Conservation (phyloP, 2,113 vertebrate genomes). For the Neotoma lepida region DNA sequence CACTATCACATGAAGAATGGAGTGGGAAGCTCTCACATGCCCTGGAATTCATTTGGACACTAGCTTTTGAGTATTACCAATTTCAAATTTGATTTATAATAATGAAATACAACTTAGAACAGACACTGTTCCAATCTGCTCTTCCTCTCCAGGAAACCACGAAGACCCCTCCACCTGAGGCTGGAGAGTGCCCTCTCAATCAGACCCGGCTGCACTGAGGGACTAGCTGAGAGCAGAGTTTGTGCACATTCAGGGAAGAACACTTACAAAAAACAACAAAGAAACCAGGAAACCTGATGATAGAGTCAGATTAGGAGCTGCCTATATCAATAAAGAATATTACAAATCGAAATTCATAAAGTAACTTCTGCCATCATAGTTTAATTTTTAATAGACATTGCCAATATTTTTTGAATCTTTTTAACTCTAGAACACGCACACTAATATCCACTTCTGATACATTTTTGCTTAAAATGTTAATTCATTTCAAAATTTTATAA, state of each 20-base stretch:
- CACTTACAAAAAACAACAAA: not conserved
- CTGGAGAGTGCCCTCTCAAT: not conserved
- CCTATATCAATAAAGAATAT: not conserved
- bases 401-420: not conserved
- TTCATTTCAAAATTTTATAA: constrained; percentile 41
- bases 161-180: not conserved
- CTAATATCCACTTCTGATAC: not conserved
- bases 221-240: not conserved
- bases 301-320: not conserved
- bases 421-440: not conserved
- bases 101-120: not conserved
- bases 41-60: constrained; percentile 2
- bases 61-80: constrained; percentile 28
- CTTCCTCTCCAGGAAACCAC: not conserved
- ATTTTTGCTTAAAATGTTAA: constrained; percentile 21
- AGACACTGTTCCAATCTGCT: constrained; percentile 7
- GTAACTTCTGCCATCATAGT: not conserved
- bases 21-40: not conserved
- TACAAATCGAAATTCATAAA: not conserved
- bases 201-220: not conserved
- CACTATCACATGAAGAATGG: not conserved
- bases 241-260: not conserved
- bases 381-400: constrained; percentile 4
- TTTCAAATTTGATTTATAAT: not conserved
- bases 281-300: not conserved